phyloP scores from a whole-genome alignment of 2,888 invertebrate species.

The Trichacis sp. region DNA sequence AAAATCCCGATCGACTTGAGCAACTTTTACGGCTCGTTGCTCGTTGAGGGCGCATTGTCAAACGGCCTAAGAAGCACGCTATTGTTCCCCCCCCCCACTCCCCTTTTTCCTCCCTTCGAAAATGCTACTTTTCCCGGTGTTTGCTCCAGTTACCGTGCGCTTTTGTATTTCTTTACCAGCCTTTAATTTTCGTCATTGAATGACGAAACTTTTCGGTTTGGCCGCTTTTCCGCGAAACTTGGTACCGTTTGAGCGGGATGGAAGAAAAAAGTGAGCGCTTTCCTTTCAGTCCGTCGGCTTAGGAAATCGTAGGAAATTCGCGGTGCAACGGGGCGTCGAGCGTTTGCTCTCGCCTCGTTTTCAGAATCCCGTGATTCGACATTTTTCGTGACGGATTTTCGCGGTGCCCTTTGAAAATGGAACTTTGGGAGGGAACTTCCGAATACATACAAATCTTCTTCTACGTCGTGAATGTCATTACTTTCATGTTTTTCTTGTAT shows the following conservation, averaged over 20 bases:
- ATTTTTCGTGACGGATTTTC: too few relatives aligned
- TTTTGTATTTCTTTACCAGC: background rate
- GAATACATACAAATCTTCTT: too few relatives aligned
- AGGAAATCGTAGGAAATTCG: constrained; percentile 1
- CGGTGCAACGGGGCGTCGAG: background rate
- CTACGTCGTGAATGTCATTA: too few relatives aligned
- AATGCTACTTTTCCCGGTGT: constrained; percentile 3
- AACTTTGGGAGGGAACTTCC: too few relatives aligned
- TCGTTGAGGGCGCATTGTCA: constrained; percentile 23
- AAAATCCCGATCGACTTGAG: background rate
- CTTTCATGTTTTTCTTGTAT: too few relatives aligned
- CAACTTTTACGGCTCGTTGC: constrained; percentile 27
- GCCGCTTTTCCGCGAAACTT: background rate
- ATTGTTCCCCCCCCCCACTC: background rate
- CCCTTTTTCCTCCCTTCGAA: background rate
- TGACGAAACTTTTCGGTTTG: background rate
- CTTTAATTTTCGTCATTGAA: background rate
- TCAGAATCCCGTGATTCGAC: background rate
- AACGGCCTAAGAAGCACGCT: constrained; percentile 17
- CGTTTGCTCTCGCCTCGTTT: background rate
- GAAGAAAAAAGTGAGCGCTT: background rate
- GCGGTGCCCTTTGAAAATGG: background rate
- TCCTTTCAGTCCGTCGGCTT: background rate
- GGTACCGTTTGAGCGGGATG: too few relatives aligned
- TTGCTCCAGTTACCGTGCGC: constrained; percentile 10